A percentile compares a stretch with the other conserved stretches of the same genome.
These are phyloP conservation scores for Panulirus ornatus DNA, from an alignment of 1,140 invertebrate species.

Conservation along the genomic window DNA sequence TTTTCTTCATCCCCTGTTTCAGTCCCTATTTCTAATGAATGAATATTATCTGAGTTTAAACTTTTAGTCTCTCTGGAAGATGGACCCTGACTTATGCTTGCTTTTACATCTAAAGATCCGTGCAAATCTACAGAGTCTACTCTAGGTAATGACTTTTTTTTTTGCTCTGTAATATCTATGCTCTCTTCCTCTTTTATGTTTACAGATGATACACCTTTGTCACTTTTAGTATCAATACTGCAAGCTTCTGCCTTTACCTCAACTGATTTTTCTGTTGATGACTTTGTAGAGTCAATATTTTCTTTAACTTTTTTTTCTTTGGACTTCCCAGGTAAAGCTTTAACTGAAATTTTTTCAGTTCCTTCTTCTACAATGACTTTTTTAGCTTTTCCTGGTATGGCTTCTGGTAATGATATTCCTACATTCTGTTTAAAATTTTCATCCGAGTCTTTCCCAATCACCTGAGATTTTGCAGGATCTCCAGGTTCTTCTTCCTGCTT, in stretches of 20 bases:
- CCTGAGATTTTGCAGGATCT: not conserved
- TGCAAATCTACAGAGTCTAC: not conserved
- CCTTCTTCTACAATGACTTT: too few species aligned
- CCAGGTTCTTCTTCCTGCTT: not conserved
- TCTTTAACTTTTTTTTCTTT: not conserved
- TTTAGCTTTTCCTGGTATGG: too few species aligned
- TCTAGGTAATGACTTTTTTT: not conserved
- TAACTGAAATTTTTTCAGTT: not conserved
- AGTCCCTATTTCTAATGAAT: not conserved
- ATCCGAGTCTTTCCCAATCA: not conserved
- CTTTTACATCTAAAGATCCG: not conserved
- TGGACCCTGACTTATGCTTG: not conserved
- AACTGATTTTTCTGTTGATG: not conserved
- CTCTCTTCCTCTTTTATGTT: not conserved
- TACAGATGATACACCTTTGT: not conserved
- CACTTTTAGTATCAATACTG: not conserved
- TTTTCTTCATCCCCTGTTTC: not conserved
- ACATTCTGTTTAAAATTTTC: not conserved
- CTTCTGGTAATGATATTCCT: too few species aligned
- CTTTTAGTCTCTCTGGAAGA: not conserved
- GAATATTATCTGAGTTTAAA: not conserved
- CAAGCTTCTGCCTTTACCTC: too few species aligned
- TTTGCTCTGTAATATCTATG: not conserved
- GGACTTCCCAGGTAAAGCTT: not conserved
- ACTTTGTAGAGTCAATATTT: not conserved